Evolutionary conservation across 1,140 invertebrate genomes (phyloP).

Genomic region (Meloidogyne chitwoodi): DNA sequence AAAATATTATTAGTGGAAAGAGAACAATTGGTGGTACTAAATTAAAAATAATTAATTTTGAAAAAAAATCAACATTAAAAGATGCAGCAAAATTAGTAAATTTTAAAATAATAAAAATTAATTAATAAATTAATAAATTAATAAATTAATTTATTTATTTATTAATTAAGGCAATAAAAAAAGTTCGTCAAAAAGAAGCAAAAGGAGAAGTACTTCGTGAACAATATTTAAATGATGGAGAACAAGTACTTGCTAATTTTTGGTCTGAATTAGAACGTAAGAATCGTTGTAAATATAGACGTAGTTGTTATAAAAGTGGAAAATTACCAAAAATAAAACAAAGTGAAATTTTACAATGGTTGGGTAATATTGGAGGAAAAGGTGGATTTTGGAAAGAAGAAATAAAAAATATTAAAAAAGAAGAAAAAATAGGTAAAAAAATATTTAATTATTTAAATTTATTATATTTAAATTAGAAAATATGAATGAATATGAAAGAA

Average conservation of each 20-base stretch:
- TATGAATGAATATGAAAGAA: neutral
- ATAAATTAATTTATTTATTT: neutral
- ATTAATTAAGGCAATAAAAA: neutral
- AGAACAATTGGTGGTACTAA: neutral
- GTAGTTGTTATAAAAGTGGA: constrained; percentile 6
- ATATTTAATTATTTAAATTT: neutral
- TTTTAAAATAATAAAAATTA: neutral
- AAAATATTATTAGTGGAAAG: neutral
- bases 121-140: neutral
- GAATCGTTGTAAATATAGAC: constrained; percentile 12
- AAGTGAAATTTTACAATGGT: neutral
- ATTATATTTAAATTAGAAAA: neutral
- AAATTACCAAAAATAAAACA: neutral
- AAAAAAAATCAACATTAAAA: neutral
- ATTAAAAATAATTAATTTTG: neutral
- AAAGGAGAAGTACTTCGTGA: neutral
- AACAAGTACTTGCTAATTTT: constrained; percentile 3
- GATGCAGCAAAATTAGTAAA: neutral
- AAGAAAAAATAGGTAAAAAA: neutral
- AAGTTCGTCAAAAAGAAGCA: neutral
- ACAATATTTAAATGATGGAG: neutral
- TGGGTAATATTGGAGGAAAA: neutral
- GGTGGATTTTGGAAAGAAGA: neutral
- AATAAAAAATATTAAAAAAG: neutral
- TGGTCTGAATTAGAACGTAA: constrained; percentile 8